Evolutionary conservation across 2,113 vertebrate species (phyloP), one percentile per base, ranked within the genome.

Genomic region (Neolamprologus longior): DNA sequence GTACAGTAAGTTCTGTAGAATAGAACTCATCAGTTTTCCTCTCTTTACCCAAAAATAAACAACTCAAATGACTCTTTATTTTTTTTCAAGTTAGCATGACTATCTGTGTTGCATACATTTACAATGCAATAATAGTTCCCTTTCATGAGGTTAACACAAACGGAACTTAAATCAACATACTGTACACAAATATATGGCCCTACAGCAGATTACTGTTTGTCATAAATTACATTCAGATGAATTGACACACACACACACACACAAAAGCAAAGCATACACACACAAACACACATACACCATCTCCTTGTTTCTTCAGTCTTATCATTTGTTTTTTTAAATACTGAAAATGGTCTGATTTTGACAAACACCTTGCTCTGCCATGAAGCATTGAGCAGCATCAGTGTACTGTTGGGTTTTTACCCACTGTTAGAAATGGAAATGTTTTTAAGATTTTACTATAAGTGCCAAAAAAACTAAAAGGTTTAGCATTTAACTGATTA

Each of bases 141-240:
- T 85, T 54, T 86, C 88, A 86, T 85, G 78, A 87, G 57, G 71
- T 86, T 53, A 81, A 91, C 86, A 94, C 87, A 91, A 90, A 94
- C 90, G 50, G 9, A 84, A 88, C 50, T 86, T 81, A 89, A 95
- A 94, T 90, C 66, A 93, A 94, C 81, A 52, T 88, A 86, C 66
- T 92, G 84, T 91, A 94, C 90, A 96, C 55, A 94, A 81, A 92
- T 89, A 61, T 85, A 91, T 90, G 89, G 84, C 85, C 91, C 92
- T 93, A 95, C 94, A 96, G 78, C 96, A 93, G 87, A 47, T 83
- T 95, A 94, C 93, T 90, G 73, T 52, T 52, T 96, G 94, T 89
- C 96, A 95, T 78, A 88, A 89, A 88, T 96, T 97, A 98, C 98
- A 98, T 97, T 98, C 97, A 96, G 93, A 96, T 96, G 93, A 85